Percentiles rank a stretch among this genome's conserved stretches.
These are phyloP conservation scores for Allophyes oxyacanthae DNA, from an alignment of 2,888 invertebrate species.

Conservation along the genomic window DNA sequence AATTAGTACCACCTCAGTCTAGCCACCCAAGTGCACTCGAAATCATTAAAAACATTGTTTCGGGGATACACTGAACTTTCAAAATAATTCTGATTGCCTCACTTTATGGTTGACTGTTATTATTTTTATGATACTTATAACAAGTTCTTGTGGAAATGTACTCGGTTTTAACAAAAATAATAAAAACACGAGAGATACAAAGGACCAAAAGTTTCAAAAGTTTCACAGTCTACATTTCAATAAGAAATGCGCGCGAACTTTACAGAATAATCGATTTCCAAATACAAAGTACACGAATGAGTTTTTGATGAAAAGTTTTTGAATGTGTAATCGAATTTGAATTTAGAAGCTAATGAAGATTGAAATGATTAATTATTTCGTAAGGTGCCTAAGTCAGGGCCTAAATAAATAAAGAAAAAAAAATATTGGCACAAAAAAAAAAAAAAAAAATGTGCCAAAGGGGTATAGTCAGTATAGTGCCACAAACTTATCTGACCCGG, in stretches of 20 bases:
- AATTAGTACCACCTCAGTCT: conserved; percentile 25
- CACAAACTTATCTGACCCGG: too few species aligned
- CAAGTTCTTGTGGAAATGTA: conserved; percentile 30
- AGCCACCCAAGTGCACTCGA: conserved; percentile 22
- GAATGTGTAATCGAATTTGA: not conserved
- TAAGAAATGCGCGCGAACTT: conserved; percentile 1
- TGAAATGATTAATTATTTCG: too few species aligned
- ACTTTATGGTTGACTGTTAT: conserved; percentile 32
- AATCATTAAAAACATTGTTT: conserved; percentile 34
- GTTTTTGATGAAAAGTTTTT: not conserved
- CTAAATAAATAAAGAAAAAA: too few species aligned
- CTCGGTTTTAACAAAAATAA: conserved; percentile 38
- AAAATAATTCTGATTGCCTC: conserved; percentile 22
- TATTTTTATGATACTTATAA: conserved; percentile 45
- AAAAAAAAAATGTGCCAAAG: too few species aligned
- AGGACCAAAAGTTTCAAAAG: conserved; percentile 4
- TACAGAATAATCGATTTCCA: conserved; percentile 16
- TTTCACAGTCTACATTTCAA: conserved; percentile 19
- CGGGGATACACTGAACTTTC: conserved; percentile 23
- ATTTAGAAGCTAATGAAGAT: not conserved
- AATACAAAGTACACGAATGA: conserved; percentile 14
- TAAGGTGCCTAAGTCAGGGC: too few species aligned
- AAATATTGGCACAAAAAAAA: too few species aligned
- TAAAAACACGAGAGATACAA: conserved; percentile 36
- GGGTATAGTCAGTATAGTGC: too few species aligned